phyloP scores from a whole-genome alignment of 2,888 invertebrate genomes.

The Pocota personata region DNA sequence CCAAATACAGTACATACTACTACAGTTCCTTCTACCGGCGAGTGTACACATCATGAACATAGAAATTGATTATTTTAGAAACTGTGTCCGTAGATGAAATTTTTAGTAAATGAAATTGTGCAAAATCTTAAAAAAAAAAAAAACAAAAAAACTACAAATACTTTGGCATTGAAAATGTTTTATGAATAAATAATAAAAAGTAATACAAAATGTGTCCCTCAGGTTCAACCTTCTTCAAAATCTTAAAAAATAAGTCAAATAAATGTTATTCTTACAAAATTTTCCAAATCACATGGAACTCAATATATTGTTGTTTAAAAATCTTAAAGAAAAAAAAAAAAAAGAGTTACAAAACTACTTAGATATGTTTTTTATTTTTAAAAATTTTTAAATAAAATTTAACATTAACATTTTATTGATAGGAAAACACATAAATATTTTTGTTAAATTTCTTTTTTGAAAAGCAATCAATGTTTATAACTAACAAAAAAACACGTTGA shows the following conservation, averaged over 20 bases:
- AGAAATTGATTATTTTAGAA: constrained; percentile 69
- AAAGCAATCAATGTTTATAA: constrained; percentile 58
- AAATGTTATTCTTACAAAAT: constrained; percentile 55
- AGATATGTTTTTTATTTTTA: constrained; percentile 19
- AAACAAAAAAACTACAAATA: constrained; percentile 18
- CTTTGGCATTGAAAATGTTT: background rate
- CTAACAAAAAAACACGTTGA: constrained; percentile 25
- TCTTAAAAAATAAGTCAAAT: constrained; percentile 41
- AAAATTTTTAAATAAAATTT: background rate
- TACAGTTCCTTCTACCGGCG: constrained; percentile 60
- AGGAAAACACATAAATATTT: constrained; percentile 28
- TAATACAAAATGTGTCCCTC: constrained; percentile 44
- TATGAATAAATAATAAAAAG: constrained; percentile 29
- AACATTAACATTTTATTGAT: constrained; percentile 14
- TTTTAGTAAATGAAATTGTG: constrained; percentile 15
- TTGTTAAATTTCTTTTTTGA: constrained; percentile 29
- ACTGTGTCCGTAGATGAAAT: constrained; percentile 22
- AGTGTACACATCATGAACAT: constrained; percentile 74
- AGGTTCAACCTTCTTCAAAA: constrained; percentile 51
- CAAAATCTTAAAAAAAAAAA: constrained; percentile 15
- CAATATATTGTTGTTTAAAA: constrained; percentile 70
- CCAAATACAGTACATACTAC: background rate
- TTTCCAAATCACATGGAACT: constrained; percentile 53
- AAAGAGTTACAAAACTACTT: constrained; percentile 13
- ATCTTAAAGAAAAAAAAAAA: constrained; percentile 14